These are phyloP conservation scores for Myiotriccus ornatus DNA, from an alignment of 2,797 vertebrate species.

Conservation along the genomic window DNA sequence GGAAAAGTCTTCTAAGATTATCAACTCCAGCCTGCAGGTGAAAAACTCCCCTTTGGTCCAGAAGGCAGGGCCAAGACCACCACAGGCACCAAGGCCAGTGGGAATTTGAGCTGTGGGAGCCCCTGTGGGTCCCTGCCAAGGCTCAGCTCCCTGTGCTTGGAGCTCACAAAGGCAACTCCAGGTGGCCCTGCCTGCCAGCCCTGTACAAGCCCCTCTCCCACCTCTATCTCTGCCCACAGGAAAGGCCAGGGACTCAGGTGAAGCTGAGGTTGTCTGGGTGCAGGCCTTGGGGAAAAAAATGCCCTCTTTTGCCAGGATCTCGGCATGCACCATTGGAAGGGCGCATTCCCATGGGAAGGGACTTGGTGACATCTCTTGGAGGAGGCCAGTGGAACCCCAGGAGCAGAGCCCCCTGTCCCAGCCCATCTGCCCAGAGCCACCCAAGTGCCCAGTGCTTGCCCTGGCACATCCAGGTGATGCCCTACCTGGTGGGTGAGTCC, in stretches of 20 bases:
- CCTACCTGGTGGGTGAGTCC: constrained; percentile 91
- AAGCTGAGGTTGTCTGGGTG: not conserved
- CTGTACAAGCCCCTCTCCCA: not conserved
- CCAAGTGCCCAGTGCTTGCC: not conserved
- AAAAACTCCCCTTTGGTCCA: not conserved
- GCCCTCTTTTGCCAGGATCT: not conserved
- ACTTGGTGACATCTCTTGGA: not conserved
- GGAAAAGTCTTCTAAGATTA: not conserved
- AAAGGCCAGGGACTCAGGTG: not conserved
- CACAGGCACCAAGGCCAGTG: not conserved
- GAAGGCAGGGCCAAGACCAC: too few relatives aligned
- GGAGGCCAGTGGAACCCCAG: not conserved
- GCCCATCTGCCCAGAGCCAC: not conserved
- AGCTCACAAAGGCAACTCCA: not conserved
- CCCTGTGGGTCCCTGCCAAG: not conserved
- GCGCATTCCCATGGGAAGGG: not conserved
- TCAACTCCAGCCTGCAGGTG: not conserved
- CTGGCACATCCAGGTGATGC: not conserved
- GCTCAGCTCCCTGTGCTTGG: not conserved
- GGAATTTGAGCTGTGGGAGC: not conserved
- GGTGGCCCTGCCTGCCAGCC: not conserved
- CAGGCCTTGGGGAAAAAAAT: not conserved
- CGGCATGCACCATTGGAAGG: not conserved
- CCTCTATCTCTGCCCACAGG: not conserved
- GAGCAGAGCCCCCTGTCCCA: not conserved